These are phyloP conservation scores for Tenualosa ilisha DNA, from an alignment of 2,797 vertebrate species.

Conservation along the genomic window DNA sequence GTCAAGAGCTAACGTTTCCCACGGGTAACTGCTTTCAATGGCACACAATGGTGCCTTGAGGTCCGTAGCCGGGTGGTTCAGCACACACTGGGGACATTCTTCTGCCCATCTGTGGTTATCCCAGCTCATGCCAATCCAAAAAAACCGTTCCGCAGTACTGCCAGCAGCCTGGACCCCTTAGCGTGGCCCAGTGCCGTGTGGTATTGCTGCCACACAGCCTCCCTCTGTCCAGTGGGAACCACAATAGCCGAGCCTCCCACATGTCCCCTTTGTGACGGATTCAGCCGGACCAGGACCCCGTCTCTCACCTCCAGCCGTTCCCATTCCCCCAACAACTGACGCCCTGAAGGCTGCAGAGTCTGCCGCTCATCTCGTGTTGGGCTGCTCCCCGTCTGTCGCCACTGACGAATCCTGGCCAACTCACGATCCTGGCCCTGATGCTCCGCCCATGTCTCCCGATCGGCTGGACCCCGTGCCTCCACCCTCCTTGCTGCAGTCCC, in stretches of 20 bases:
- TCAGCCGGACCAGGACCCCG: neutral
- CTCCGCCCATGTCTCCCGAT: too few species aligned
- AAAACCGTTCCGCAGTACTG: neutral
- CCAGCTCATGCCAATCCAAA: neutral
- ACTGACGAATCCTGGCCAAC: neutral
- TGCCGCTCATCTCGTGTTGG: neutral
- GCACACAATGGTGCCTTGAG: neutral
- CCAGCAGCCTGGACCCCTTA: neutral
- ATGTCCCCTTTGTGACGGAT: neutral
- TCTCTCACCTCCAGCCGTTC: neutral
- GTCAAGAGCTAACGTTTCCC: neutral
- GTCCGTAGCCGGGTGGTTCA: neutral
- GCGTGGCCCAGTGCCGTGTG: neutral
- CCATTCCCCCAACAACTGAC: neutral
- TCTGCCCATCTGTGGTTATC: neutral
- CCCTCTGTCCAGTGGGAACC: neutral
- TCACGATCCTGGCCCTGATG: neutral
- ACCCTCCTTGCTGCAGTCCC: too few species aligned
- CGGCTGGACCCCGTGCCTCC: too few species aligned
- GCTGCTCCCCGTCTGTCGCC: too few species aligned
- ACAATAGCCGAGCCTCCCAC: neutral
- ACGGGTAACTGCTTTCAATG: neutral
- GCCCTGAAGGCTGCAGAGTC: neutral
- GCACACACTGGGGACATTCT: neutral
- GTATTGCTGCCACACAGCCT: neutral